These are phyloP conservation scores for Halocynthia roretzi DNA, from an alignment of 23 tunicate species.

Conservation along the genomic window DNA sequence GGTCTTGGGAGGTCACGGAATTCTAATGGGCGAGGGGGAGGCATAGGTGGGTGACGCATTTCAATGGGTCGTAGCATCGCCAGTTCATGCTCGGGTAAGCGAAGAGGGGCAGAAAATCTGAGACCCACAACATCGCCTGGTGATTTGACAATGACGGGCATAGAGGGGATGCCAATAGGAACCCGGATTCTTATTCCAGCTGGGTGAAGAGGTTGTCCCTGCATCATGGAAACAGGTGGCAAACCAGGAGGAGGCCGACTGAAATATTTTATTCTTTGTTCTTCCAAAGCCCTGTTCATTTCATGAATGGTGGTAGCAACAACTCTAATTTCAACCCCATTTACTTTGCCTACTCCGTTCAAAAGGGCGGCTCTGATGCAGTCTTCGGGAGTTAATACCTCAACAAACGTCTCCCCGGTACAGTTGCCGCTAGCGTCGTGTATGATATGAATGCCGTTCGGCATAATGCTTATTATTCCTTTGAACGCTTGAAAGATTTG, in stretches of 20 bases:
- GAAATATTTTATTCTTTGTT: constrained; percentile 3
- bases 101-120: background rate
- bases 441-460: constrained; percentile 38
- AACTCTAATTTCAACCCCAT: constrained; percentile 32
- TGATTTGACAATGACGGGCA: background rate
- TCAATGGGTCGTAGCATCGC: background rate
- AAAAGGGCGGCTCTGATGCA: constrained; percentile 64
- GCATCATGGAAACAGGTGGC: background rate
- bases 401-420: constrained; percentile 73
- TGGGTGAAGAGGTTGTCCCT: background rate
- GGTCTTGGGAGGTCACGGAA: background rate
- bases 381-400: constrained; percentile 37
- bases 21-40: constrained; percentile 4
- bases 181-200: background rate
- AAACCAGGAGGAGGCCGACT: background rate
- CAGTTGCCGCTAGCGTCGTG: constrained; percentile 39
- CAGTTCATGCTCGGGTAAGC: background rate
- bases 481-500: constrained; percentile 30
- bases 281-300: constrained; percentile 42
- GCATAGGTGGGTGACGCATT: background rate
- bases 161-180: background rate
- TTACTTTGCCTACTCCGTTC: constrained; percentile 27
- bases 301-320: constrained; percentile 39
- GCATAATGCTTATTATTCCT: constrained; percentile 17
- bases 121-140: background rate